These are phyloP conservation scores for Etheostoma nigrum DNA, from an alignment of 2,797 vertebrate species.

Conservation along the genomic window DNA sequence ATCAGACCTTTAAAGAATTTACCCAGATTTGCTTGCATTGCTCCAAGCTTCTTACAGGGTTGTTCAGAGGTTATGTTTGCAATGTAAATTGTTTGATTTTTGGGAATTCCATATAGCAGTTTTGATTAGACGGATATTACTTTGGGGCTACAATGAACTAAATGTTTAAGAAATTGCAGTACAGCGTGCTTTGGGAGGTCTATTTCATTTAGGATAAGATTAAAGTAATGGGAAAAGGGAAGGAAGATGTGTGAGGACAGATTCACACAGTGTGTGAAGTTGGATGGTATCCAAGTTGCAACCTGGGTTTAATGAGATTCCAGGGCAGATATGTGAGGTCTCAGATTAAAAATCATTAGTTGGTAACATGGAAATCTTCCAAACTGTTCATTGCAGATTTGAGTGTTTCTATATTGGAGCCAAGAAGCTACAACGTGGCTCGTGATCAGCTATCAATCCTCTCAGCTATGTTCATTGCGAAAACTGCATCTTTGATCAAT, in stretches of 20 bases:
- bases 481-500: conserved; percentile 71
- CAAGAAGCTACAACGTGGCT: conserved; percentile 39
- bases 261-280: conserved; percentile 40
- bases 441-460: conserved; percentile 58
- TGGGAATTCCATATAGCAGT: conserved; percentile 2
- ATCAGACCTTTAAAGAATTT: conserved; percentile 42
- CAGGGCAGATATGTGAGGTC: conserved; percentile 26
- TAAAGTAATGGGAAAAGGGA: conserved; percentile 39
- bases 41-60: conserved; percentile 45
- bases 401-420: conserved; percentile 34
- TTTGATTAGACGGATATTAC: conserved; percentile 15
- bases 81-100: conserved; percentile 20
- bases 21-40: conserved; percentile 37
- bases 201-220: conserved; percentile 46
- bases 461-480: conserved; percentile 34
- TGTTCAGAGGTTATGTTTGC: conserved; percentile 33
- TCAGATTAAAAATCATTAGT: conserved; percentile 50
- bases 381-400: conserved; percentile 30
- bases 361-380: conserved; percentile 42
- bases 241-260: conserved; percentile 48
- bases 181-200: conserved; percentile 11
- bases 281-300: conserved; percentile 48
- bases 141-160: conserved; percentile 1
- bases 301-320: conserved; percentile 45
- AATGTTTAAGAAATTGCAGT: conserved; percentile 9